phyloP scores from a whole-genome alignment of 2,113 vertebrate species.

The Lichenostomus cassidix region DNA sequence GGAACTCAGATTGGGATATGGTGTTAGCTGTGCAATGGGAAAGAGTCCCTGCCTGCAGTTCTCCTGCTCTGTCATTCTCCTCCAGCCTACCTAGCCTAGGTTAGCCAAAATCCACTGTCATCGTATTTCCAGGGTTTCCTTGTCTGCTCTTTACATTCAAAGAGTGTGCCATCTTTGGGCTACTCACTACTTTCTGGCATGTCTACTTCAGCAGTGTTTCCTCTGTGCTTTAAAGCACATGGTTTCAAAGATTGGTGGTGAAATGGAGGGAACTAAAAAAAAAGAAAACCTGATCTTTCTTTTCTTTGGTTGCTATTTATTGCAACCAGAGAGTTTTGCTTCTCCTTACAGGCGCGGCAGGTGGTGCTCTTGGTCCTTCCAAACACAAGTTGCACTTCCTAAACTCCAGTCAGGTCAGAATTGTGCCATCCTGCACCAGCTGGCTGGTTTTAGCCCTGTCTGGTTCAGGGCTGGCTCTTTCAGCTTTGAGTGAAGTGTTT shows the following conservation, averaged over 20 bases:
- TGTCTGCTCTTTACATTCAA: background rate
- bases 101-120: background rate
- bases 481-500: background rate
- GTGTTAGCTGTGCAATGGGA: background rate
- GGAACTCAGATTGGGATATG: background rate
- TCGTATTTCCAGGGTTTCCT: background rate
- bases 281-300: too few species aligned
- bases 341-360: background rate
- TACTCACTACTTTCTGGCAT: background rate
- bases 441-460: background rate
- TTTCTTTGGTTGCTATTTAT: background rate
- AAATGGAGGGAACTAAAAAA: background rate
- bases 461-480: background rate
- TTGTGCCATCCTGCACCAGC: background rate
- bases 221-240: background rate
- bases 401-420: background rate
- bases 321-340: background rate
- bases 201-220: background rate
- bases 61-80: background rate
- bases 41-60: background rate
- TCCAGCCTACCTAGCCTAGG: background rate
- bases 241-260: background rate
- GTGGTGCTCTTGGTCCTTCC: slow-evolving; percentile 44
- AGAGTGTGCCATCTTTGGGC: background rate
- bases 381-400: background rate